Base-by-base conservation (phyloP, 2,888 invertebrate genomes). In the Steinernema hermaphroditum region DNA sequence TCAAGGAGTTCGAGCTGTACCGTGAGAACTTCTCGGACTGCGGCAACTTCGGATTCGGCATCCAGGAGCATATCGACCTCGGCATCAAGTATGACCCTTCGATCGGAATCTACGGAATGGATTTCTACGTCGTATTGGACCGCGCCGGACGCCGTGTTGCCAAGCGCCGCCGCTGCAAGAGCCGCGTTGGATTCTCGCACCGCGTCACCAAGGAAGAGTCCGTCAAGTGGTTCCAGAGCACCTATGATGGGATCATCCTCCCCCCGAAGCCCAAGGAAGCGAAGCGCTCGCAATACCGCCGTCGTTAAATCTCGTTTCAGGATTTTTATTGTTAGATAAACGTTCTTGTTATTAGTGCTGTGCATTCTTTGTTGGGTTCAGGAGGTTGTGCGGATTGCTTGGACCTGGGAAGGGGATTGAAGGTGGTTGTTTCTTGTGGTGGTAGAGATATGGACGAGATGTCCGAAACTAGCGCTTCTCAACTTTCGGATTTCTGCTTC, bases 221-320 rank as follows among this genome's bases (percentile, higher is more conserved):
- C 83, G 97, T 98, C 93, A 98, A 98, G 90, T 98, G 98, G 98
- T 98, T 98, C 92, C 98, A 98, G 90, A 94, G 96, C 91, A 98
- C 98, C 91, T 96, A 95, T 88, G 95, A 96, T 89, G 95, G 96
- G 90, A 94, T 96, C 90, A 95, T 96, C 89, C 91, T 96, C 86
- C 91, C 92, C 80, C 92, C 92, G 89, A 95, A 94, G 90, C 85
- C 85, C 68, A 85, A 85, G 81, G 85, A 83, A 72, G 75, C 72
- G 24, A 77, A 77, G 75, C 81, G 80, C 78, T 78, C 82, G 72
- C 78, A 78, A 69, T 75, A 76, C 73, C 80, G 82, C 72, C 78
- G 81, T 70, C 81, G 82, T 75, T 81, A 82, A 81, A 75, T 49
- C 34, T 46, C 70, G 22, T 22, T n/a, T 54, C 73, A n/a, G n/a